phyloP scores from a whole-genome alignment of 92 coral and sea anemone genomes.

The Phenganax stokvisi region DNA sequence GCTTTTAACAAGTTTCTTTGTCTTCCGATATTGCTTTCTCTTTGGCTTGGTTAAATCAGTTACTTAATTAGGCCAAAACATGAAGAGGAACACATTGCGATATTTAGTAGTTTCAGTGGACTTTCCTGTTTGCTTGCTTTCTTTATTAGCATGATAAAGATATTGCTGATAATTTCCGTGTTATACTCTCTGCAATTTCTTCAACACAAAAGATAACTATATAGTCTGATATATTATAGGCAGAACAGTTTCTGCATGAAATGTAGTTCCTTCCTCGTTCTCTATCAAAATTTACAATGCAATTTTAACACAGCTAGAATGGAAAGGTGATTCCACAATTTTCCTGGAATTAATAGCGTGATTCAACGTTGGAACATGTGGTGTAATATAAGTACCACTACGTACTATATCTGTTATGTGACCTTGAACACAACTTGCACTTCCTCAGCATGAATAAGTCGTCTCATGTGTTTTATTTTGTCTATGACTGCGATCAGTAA shows the following conservation, averaged over 20 bases:
- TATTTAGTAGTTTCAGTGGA: background rate
- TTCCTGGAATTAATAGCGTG: too few relatives aligned
- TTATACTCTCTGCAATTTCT: background rate
- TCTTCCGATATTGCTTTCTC: background rate
- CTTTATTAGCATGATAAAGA: slow-evolving; percentile 7
- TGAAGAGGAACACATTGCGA: too few relatives aligned
- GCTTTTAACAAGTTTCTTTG: background rate
- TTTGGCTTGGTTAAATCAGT: background rate
- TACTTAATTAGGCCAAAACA: background rate
- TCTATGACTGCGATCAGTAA: too few relatives aligned
- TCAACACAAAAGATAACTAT: background rate
- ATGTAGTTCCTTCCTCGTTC: background rate
- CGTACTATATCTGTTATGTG: too few relatives aligned
- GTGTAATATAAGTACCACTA: too few relatives aligned
- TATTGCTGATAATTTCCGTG: background rate
- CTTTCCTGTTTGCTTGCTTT: background rate
- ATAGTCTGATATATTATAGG: background rate
- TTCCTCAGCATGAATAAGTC: too few relatives aligned
- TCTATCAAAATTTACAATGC: background rate
- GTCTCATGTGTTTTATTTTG: too few relatives aligned
- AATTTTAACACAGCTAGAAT: background rate
- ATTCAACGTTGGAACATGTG: too few relatives aligned
- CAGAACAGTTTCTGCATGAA: background rate
- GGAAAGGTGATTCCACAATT: background rate
- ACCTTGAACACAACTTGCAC: too few relatives aligned